Base-by-base conservation (phyloP, 2,888 invertebrate genomes). In the Drosophila percnosoma region DNA sequence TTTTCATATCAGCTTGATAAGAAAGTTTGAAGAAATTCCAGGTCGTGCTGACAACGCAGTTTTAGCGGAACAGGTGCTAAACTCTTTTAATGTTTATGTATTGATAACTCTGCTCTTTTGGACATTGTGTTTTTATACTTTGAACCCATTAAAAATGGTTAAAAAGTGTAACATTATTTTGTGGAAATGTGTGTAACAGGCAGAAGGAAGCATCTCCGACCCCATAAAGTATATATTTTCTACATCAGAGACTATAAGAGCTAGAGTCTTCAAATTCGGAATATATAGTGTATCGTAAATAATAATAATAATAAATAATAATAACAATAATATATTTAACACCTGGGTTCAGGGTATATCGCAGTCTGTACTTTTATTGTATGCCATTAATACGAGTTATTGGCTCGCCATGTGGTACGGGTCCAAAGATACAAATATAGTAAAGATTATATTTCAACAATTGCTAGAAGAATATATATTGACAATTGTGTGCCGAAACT, bases 1-100 rank as follows among this genome's bases (percentile, higher is more conserved):
- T 13, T 45, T 54, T 13, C 49, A 11, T 27, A 54, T 40, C 8
- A 21, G 21, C 10, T 33, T 24, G 80, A 80, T 80, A 75, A 72
- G 52, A 31, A 15, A 11, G 18, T 40, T 33, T 34, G 69, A 40
- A 42, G 21, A 57, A 64, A 42, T 18, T 15, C 27, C 27, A 24
- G 62, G n/a, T 24, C 10, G 42, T 34, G 27, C 10, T 59, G 63
- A 73, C 53, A 36, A 24, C 4, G 73, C 63, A 1, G 2, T 58
- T 53, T 33, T 15, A 8, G 8, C 8, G 8, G 27, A 5, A 18
- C 33, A 34, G 38, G 33, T 53, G 48, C 38, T 58, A 51, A 42
- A n/a, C 7, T n/a, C 15, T 18, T 48, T 7, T 18, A 13, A 1
- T 21, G 10, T 4, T 13, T 13, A 2, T n/a, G 4, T 40, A 40